Conservation (phyloP, 2,113 vertebrate genomes). For the Leuciscus idus region DNA sequence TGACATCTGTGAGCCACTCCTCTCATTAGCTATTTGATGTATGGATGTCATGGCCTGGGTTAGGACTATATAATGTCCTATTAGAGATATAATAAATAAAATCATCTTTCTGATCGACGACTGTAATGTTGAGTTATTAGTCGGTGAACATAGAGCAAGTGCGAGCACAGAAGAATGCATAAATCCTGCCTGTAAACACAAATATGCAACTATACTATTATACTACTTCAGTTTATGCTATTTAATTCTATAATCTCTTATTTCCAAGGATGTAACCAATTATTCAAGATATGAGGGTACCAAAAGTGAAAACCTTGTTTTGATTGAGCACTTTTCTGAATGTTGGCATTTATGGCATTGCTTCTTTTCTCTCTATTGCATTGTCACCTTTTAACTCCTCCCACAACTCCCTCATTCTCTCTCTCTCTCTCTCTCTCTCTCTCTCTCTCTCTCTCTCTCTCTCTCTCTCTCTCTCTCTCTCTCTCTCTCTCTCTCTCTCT, state of each 20-base stretch:
- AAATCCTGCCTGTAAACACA: slow-evolving; percentile 16
- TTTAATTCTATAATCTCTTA: not conserved
- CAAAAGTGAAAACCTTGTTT: not conserved
- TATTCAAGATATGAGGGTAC: not conserved
- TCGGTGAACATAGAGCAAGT: not conserved
- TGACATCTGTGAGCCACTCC: slow-evolving; percentile 49
- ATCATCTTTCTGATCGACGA: slow-evolving; percentile 25
- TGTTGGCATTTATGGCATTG: not conserved
- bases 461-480: no score
- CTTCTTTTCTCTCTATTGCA: slow-evolving; percentile 43
- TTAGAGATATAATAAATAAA: slow-evolving; percentile 38
- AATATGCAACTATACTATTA: not conserved
- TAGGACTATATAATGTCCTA: slow-evolving; percentile 55
- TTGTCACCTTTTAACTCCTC: slow-evolving; percentile 66
- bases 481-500: not conserved
- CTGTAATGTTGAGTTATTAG: slow-evolving; percentile 43
- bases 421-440: not conserved
- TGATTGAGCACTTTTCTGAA: not conserved
- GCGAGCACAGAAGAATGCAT: not conserved
- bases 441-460: not conserved
- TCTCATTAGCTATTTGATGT: slow-evolving; percentile 57
- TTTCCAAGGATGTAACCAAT: not conserved
- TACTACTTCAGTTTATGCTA: not conserved
- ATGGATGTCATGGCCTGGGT: slow-evolving; percentile 37
- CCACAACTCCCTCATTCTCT: slow-evolving; percentile 32